These are phyloP conservation scores for Pelobates fuscus DNA, from an alignment of 2,113 vertebrate genomes.

Conservation along the genomic window DNA sequence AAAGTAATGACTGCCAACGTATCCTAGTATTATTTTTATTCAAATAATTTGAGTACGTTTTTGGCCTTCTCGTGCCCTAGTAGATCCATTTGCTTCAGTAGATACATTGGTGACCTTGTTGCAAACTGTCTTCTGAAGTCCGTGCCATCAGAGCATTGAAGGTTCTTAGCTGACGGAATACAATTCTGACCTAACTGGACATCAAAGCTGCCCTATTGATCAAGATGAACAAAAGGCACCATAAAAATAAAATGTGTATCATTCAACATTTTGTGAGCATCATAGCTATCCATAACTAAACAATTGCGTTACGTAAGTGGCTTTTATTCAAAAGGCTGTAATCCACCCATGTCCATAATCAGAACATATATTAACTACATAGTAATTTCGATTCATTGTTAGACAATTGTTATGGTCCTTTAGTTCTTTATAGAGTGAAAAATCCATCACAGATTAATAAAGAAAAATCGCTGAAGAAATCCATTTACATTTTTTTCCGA, in stretches of 20 bases:
- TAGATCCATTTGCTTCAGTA: no score
- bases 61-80: no score
- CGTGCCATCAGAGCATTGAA: no score
- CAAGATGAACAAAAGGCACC: no score
- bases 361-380: conserved; percentile 38
- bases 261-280: not conserved
- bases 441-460: conserved; percentile 39
- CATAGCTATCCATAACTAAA: conserved; percentile 24
- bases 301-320: conserved; percentile 26
- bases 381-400: conserved; percentile 43
- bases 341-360: conserved; percentile 38
- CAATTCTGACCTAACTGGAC: no score
- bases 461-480: conserved; percentile 33
- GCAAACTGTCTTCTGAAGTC: no score
- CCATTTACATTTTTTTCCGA: conserved; percentile 35
- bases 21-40: no score
- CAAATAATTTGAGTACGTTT: no score
- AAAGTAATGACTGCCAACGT: no score
- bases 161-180: no score
- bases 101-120: no score
- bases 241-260: not conserved
- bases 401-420: conserved; percentile 43
- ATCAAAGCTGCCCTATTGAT: no score
- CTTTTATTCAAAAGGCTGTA: conserved; percentile 35
- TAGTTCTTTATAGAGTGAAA: conserved; percentile 46